Evolutionary conservation across 92 coral and sea anemone genomes (phyloP).

Genomic region (Palythoa grandis): DNA sequence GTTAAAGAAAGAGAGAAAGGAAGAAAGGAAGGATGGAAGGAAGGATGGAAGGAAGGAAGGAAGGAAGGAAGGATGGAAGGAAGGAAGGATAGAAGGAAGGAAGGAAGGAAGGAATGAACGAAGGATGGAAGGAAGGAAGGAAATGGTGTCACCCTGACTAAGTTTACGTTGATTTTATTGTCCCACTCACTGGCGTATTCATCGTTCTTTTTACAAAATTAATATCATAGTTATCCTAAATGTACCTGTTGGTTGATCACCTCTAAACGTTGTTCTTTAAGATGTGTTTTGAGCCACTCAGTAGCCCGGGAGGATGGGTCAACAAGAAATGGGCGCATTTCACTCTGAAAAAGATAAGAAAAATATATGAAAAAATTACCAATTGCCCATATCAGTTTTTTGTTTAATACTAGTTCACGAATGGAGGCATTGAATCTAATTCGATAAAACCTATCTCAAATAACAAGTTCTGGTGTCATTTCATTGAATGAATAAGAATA

Average conservation of each 20-base stretch:
- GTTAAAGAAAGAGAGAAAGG: too few relatives aligned
- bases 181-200: too few relatives aligned
- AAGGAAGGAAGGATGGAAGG: background rate
- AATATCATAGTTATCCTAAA: background rate
- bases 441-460: background rate
- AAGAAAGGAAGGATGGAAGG: background rate
- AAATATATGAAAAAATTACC: background rate
- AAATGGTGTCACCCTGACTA: too few relatives aligned
- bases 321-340: slow-evolving; percentile 89
- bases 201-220: too few relatives aligned
- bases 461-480: background rate
- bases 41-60: background rate
- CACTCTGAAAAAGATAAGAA: slow-evolving; percentile 62
- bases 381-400: background rate
- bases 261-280: slow-evolving; percentile 97
- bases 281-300: slow-evolving; percentile 93
- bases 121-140: background rate
- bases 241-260: slow-evolving; percentile 95
- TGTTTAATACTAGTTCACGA: background rate
- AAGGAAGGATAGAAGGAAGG: background rate
- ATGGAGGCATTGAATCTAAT: background rate
- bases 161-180: too few relatives aligned
- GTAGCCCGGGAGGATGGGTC: slow-evolving; percentile 99
- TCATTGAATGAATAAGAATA: background rate
- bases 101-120: background rate